Evolutionary conservation across 1,140 invertebrate genomes (phyloP), one percentile per base, ranked within the genome.

Genomic region (Triops longicaudatus): DNA sequence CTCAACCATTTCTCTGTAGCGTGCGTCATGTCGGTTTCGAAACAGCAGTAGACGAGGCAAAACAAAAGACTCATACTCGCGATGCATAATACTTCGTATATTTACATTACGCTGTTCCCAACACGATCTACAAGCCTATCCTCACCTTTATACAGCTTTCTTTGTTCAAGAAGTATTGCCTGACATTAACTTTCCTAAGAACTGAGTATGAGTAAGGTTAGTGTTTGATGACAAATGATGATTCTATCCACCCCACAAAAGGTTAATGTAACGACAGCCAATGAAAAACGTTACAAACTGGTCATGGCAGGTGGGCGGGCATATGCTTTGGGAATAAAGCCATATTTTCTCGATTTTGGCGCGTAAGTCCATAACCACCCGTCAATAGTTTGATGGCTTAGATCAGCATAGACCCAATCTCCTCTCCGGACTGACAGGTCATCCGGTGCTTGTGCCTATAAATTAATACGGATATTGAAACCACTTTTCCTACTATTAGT

Each of bases 361-460:
- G 94, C 93, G 84, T 95, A 96, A 0, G 94, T 94, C 95, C 95
- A 98, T 37, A 97, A 85, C 95, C 95, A 97, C 12, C 94, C 94
- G 82, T 96, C 93, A 1, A 96, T 94, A 0, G 93, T 96, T 85
- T 97, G 95, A 87, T 96, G 94, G 78, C 90, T 91, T 43, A 96
- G 86, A 85, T 97, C 94, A 0, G 94, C 95, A 85, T 97, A 97
- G 77, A 97, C 94, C 93, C 93, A 96, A 81, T 98, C 94, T 0
- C 95, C 95, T 73, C 94, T 86, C 78, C 91, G 88, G 41, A 97
- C 94, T 31, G 92, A 93, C 37, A 97, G 85, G 85, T 96, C 95
- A 83, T 97, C 94, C 1, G 93, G 92, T 43, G 93, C 94, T 87
- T 96, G 93, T 63, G 94, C 94, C 89, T 90, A 82, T 0, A 82